Evolutionary conservation across 2,113 vertebrate genomes (phyloP), one percentile per base, ranked within the genome.

Genomic region (Columbina picui): DNA sequence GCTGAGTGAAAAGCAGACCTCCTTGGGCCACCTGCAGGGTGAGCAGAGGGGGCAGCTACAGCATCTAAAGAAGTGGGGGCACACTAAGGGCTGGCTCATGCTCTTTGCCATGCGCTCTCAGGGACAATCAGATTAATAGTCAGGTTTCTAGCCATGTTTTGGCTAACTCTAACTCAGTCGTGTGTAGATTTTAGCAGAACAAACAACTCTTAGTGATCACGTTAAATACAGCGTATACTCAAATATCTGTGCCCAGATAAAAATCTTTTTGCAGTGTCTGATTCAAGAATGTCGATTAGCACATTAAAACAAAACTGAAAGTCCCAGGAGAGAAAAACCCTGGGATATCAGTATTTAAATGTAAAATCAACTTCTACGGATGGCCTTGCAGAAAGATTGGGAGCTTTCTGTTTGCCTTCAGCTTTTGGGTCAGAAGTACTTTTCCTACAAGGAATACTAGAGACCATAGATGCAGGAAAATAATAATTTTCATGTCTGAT

Each of bases 351-450:
- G 10, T 91, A 68, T 87, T 91, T 93, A 82, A 89, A 84, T 69
- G 38, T 92, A 95, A 94, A 79, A 22, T 38, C 19, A 87, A 61
- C 68, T 91, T 92, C 87, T 89, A 47, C 25, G 84, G 49, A 60
- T 45, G 19, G 36, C 19, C 27, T 79, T 68, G 21, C 34, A 89
- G 70, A 69, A 91, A 73, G 55, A 83, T 18, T 57, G 53, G 27
- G 38, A 83, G 9, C 14, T 77, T 65, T 81, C 80, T 55, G 12
- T 41, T 78, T 89, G 25, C 56, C 27, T 47, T 81, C 56, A 90
- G 29, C 32, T 87, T 94, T 87, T 69, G 59, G 49, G 30, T 76
- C 50, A 68, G 59, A 87, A 88, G 25, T 83, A 49, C 14, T 53
- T 89, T 79, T 89, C 45, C 29, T 89, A 41, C 9, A 79, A 59